A percentile compares a stretch with the other conserved stretches of the same genome.
Evolutionary conservation across 1,140 invertebrate genomes (phyloP).

Genomic region (Oscheius sp.): DNA sequence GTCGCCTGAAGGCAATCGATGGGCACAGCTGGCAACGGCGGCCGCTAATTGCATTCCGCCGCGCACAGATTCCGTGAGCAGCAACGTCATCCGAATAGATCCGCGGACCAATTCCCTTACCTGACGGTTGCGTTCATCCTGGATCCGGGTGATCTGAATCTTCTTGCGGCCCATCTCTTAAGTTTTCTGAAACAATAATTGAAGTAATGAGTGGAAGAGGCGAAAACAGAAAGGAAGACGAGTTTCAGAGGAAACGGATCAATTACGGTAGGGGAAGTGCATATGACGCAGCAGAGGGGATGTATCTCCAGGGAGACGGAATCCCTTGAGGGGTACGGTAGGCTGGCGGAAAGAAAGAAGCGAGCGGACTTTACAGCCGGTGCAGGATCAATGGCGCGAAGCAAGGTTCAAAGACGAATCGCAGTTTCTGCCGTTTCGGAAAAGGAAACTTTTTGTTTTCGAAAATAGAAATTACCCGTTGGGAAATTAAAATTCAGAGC

Average conservation of each 20-base stretch:
- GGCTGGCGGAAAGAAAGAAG: constrained; percentile 1
- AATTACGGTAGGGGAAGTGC: no score
- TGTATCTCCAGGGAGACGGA: not conserved
- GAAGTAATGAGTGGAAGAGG: constrained; percentile 18
- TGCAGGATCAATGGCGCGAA: not conserved
- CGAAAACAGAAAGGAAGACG: constrained; percentile 1
- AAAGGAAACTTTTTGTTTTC: no score
- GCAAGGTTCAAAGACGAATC: constrained; percentile 13
- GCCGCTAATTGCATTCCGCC: constrained; percentile 2
- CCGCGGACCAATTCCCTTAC: constrained; percentile 43
- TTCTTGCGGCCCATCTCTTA: constrained; percentile 47
- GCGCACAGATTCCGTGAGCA: not conserved
- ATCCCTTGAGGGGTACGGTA: not conserved
- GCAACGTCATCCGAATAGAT: constrained; percentile 21
- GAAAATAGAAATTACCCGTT: no score
- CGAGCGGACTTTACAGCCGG: constrained; percentile 2
- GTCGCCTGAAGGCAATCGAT: not conserved
- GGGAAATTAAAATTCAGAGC: no score
- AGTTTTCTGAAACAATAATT: constrained; percentile 13
- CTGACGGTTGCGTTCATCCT: constrained; percentile 60
- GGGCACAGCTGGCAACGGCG: constrained; percentile 1
- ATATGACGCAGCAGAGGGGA: no score
- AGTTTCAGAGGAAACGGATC: not conserved
- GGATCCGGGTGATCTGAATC: constrained; percentile 60
- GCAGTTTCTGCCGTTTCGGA: no score